Conservation (phyloP, 2,113 vertebrate species). For the Antigone vipio region DNA sequence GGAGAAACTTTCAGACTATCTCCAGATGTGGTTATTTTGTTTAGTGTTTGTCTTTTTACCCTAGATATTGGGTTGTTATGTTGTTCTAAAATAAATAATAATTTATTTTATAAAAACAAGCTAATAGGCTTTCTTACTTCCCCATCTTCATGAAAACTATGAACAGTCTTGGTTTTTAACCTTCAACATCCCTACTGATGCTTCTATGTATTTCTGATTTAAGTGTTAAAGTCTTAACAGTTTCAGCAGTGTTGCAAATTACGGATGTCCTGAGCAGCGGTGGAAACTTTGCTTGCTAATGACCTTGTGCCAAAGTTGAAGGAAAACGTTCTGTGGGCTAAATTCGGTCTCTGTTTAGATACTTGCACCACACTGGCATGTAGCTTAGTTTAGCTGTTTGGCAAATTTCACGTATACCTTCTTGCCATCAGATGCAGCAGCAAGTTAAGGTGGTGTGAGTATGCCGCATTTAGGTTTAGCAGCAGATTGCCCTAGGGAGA, state of each 20-base stretch:
- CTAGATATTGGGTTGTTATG: not conserved
- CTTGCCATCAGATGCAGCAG: not conserved
- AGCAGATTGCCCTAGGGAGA: not conserved
- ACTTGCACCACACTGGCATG: not conserved
- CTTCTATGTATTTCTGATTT: not conserved
- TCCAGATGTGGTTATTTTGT: not conserved
- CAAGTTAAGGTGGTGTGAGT: too few species aligned
- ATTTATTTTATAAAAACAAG: not conserved
- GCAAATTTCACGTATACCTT: not conserved
- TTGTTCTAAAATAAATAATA: not conserved
- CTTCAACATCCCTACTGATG: not conserved
- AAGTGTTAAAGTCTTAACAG: not conserved
- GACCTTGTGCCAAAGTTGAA: not conserved
- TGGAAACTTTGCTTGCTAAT: not conserved
- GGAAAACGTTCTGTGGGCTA: not conserved
- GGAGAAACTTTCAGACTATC: not conserved
- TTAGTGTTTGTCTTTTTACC: not conserved
- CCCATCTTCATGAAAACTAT: not conserved
- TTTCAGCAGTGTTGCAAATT: not conserved
- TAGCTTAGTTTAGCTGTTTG: not conserved
- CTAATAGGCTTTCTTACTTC: not conserved
- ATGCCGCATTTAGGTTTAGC: not conserved
- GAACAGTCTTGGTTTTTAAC: not conserved
- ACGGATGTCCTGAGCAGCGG: not conserved
- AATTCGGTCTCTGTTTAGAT: not conserved